phyloP scores from a whole-genome alignment of 2,113 vertebrate genomes.

The Plotosus lineatus region DNA sequence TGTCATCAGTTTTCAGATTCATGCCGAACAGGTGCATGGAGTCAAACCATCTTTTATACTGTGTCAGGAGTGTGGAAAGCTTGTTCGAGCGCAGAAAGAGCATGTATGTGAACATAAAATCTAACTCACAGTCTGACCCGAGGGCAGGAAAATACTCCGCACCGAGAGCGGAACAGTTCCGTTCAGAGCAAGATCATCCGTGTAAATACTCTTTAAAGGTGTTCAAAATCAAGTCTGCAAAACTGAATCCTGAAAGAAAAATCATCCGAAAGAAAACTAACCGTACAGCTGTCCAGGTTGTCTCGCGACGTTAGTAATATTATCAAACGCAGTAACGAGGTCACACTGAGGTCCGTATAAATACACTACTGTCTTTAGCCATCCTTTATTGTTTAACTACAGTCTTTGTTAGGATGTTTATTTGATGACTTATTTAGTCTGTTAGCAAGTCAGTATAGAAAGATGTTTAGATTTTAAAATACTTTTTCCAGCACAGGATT shows the following conservation, averaged over 20 bases:
- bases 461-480: too few species aligned
- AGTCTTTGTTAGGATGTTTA: too few species aligned
- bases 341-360: slow-evolving; percentile 3
- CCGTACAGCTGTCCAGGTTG: slow-evolving; percentile 22
- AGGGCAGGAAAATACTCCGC: slow-evolving; percentile 15
- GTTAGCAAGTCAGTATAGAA: too few species aligned
- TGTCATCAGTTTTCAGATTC: slow-evolving; percentile 26
- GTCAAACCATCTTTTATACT: neutral
- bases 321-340: slow-evolving; percentile 2
- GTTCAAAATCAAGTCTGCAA: neutral
- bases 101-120: slow-evolving; percentile 17
- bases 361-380: too few species aligned
- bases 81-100: neutral
- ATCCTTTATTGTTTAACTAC: too few species aligned
- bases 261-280: slow-evolving; percentile 5
- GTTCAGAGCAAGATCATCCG: neutral
- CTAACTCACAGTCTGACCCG: slow-evolving; percentile 17
- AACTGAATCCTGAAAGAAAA: slow-evolving; percentile 31
- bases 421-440: too few species aligned
- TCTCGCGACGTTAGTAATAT: neutral
- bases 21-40: slow-evolving; percentile 26
- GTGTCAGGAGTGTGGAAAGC: slow-evolving; percentile 24
- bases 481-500: too few species aligned
- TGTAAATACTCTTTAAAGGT: slow-evolving; percentile 34
- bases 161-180: slow-evolving; percentile 14